These are phyloP conservation scores for Drosophila meridionalis DNA, from an alignment of 2,888 invertebrate species.

Conservation along the genomic window DNA sequence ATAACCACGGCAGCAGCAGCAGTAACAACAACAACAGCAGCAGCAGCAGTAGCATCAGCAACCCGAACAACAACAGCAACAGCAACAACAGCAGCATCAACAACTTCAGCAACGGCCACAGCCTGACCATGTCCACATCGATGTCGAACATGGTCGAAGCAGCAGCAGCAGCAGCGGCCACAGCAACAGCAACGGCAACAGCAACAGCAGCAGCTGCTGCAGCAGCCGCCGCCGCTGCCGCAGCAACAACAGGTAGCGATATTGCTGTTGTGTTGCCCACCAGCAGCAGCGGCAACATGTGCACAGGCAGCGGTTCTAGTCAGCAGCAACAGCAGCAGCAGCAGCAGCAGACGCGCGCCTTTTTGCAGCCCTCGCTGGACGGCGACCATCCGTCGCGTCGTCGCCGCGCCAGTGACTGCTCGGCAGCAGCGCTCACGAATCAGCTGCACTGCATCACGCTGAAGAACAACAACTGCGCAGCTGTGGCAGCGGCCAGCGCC, in stretches of 20 bases:
- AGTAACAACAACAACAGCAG: constrained; percentile 33
- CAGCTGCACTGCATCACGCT: constrained; percentile 82
- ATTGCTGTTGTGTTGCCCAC: constrained; percentile 18
- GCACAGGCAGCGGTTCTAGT: constrained; percentile 25
- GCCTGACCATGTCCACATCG: constrained; percentile 67
- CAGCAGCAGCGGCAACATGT: constrained; percentile 24
- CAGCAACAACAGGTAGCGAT: constrained; percentile 13
- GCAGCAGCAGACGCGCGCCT: constrained; percentile 31
- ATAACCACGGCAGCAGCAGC: constrained; percentile 35
- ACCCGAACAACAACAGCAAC: constrained; percentile 32
- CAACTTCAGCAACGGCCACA: constrained; percentile 54
- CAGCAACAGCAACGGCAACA: constrained; percentile 17
- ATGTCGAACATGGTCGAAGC: constrained; percentile 62
- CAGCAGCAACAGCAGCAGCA: constrained; percentile 26
- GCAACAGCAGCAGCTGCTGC: constrained; percentile 9
- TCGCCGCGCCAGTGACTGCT: constrained; percentile 82
- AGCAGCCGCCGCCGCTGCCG: not conserved
- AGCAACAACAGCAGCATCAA: constrained; percentile 50
- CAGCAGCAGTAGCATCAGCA: constrained; percentile 43
- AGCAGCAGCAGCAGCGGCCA: constrained; percentile 25
- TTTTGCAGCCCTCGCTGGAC: constrained; percentile 54
- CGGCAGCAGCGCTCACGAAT: constrained; percentile 69
- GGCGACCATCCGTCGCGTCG: constrained; percentile 72
- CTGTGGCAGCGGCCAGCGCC: constrained; percentile 61
- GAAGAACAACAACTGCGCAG: constrained; percentile 81